Evolutionary conservation across 2,888 invertebrate genomes (phyloP), one percentile per base, ranked within the genome.

Genomic region (Syritta pipiens): DNA sequence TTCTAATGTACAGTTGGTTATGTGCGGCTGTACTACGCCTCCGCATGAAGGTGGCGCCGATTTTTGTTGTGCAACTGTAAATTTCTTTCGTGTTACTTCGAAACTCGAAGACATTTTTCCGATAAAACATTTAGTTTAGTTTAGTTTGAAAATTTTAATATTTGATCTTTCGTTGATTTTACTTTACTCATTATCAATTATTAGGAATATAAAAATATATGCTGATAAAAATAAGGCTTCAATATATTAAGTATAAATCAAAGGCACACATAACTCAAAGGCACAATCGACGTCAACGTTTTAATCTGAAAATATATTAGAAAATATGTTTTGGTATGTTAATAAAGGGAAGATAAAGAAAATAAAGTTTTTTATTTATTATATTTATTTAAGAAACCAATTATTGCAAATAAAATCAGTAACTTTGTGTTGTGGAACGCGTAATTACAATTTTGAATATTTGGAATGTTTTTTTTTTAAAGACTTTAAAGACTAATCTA

Each of bases 41-140:
- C n/a, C 67, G 68, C 86, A 83, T 24, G 85, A 84, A 32, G 87
- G 85, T 46, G 87, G 86, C 7, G 87, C 85, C 20, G 86, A 86
- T 72, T 86, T 86, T 74, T 86, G 86, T 81, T 86, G 87, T 69
- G 86, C 84, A 81, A 85, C 84, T 75, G 85, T 84, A 85, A 89
- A 85, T 85, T 89, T 89, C 85, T 87, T 88, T 84, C 88, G 85
- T 86, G 87, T 85, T 82, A 88, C 88, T 83, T 89, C 89, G 85
- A 87, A 82, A 84, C 86, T 87, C 84, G 85, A 86, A 85, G 85
- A 86, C 88, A 88, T 88, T 83, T 85, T 88, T 84, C 82, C 85
- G 83, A 84, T 84, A 85, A 86, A 88, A 84, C 87, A 87, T 87
- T 85, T 85, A 86, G 83, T n/a, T n/a, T n/a, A n/a, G n/a, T n/a